Percentiles rank a stretch among this genome's conserved stretches.
Conservation (phyloP, 2,797 vertebrate species). For the Tauraco hartlaubi region DNA sequence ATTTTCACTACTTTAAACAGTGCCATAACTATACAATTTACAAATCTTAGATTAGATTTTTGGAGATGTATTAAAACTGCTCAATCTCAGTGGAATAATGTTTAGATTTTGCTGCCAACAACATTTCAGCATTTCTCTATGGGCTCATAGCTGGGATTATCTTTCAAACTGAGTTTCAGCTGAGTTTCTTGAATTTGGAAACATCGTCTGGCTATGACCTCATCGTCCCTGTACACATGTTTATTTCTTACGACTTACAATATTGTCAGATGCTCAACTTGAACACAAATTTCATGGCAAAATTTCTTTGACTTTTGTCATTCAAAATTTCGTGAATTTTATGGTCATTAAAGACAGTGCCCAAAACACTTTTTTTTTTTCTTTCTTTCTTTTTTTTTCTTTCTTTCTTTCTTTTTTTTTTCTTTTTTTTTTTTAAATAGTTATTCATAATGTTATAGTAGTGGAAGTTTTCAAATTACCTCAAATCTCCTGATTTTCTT, state of each 20-base stretch:
- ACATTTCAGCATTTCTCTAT: slow-evolving; percentile 4
- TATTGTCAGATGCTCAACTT: neutral
- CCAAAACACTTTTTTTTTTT: neutral
- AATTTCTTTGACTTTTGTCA: neutral
- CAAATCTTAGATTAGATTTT: neutral
- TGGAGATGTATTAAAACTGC: neutral
- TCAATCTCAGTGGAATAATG: neutral
- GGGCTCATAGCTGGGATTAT: neutral
- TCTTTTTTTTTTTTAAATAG: neutral
- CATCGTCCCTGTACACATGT: neutral
- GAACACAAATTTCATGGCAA: neutral
- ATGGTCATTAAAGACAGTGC: neutral
- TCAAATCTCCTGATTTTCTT: neutral
- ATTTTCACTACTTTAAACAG: neutral
- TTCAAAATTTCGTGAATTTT: neutral
- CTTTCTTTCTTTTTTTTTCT: too few relatives aligned
- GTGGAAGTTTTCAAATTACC: neutral
- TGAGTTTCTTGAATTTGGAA: slow-evolving; percentile 10
- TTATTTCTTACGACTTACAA: neutral
- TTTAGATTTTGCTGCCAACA: neutral
- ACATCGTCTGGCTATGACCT: neutral
- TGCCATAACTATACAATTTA: neutral
- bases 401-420: too few relatives aligned
- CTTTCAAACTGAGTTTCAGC: neutral
- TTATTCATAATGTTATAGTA: neutral